Percentiles rank a stretch among this genome's conserved stretches.
phyloP scores from a whole-genome alignment of 2,888 invertebrate species.

The Lasioglossum figueresi region DNA sequence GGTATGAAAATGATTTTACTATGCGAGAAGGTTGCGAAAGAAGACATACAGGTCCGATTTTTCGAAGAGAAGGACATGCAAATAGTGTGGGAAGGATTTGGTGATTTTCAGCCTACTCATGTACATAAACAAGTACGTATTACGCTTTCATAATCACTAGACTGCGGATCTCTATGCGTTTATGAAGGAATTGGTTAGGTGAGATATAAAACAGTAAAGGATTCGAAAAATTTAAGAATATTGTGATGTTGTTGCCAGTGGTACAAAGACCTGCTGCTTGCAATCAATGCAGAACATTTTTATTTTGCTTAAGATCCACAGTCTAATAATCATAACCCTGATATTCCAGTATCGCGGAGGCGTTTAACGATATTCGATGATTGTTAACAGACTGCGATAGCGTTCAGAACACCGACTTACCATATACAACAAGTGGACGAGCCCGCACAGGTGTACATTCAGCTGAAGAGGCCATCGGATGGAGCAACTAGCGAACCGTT shows the following conservation, averaged over 20 bases:
- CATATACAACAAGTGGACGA: conserved; percentile 88
- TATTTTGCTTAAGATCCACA: too few relatives aligned
- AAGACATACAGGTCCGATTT: conserved; percentile 85
- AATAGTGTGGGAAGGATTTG: too few relatives aligned
- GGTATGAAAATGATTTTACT: conserved; percentile 95
- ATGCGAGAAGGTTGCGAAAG: conserved; percentile 96
- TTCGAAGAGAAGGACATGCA: too few relatives aligned
- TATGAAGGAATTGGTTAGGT: too few relatives aligned
- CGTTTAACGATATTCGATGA: conserved; percentile 8
- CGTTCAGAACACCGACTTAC: conserved; percentile 93
- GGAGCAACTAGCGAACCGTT: conserved; percentile 92
- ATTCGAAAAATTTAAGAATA: too few relatives aligned
- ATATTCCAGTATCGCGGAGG: background rate
- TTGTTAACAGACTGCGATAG: conserved; percentile 87
- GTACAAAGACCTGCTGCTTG: too few relatives aligned
- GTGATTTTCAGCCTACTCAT: too few relatives aligned
- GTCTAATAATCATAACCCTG: background rate
- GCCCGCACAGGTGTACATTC: conserved; percentile 92
- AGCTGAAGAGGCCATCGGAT: conserved; percentile 93
- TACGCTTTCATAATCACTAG: too few relatives aligned
- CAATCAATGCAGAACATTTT: too few relatives aligned
- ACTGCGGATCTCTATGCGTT: too few relatives aligned
- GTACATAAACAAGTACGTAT: conserved; percentile 89
- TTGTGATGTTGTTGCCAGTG: too few relatives aligned
- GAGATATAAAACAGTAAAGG: too few relatives aligned